phyloP scores from a whole-genome alignment of 2,888 invertebrate species.

The Agrilus biguttatus region DNA sequence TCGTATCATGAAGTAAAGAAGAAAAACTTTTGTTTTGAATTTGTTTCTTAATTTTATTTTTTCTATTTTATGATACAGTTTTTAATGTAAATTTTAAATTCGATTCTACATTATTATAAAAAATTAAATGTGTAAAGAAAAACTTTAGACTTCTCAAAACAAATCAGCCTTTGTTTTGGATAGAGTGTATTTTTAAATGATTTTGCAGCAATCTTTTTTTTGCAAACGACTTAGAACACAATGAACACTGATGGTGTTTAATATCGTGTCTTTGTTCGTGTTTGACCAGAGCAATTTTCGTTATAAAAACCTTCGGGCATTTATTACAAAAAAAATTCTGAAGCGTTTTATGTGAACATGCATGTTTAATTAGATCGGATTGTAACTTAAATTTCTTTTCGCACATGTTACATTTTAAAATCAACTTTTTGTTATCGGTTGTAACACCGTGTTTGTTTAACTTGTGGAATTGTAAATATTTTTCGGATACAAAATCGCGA shows the following conservation, averaged over 20 bases:
- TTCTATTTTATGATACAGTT: too few relatives aligned
- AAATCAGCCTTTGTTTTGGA: too few relatives aligned
- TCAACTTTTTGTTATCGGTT: constrained; percentile 4
- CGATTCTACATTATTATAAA: too few relatives aligned
- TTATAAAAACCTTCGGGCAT: constrained; percentile 11
- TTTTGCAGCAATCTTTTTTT: constrained; percentile 14
- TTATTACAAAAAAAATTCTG: constrained; percentile 12
- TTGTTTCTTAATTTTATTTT: too few relatives aligned
- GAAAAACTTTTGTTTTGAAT: too few relatives aligned
- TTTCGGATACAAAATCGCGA: constrained; percentile 7
- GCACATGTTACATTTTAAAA: constrained; percentile 14
- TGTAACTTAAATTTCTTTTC: constrained; percentile 12
- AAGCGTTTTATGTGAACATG: constrained; percentile 10
- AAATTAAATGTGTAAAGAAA: too few relatives aligned
- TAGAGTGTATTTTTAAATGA: constrained; percentile 12
- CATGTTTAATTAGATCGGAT: constrained; percentile 10
- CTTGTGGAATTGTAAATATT: constrained; percentile 3
- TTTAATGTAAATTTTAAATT: too few relatives aligned
- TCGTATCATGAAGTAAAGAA: too few relatives aligned
- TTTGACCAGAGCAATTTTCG: constrained; percentile 10
- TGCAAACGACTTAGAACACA: constrained; percentile 12
- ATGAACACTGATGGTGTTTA: constrained; percentile 9
- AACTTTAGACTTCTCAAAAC: too few relatives aligned
- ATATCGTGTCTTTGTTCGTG: constrained; percentile 12
- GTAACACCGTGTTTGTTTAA: constrained; percentile 5